phyloP scores from a whole-genome alignment of 1,140 invertebrate genomes.

The Tigriopus japonicus region DNA sequence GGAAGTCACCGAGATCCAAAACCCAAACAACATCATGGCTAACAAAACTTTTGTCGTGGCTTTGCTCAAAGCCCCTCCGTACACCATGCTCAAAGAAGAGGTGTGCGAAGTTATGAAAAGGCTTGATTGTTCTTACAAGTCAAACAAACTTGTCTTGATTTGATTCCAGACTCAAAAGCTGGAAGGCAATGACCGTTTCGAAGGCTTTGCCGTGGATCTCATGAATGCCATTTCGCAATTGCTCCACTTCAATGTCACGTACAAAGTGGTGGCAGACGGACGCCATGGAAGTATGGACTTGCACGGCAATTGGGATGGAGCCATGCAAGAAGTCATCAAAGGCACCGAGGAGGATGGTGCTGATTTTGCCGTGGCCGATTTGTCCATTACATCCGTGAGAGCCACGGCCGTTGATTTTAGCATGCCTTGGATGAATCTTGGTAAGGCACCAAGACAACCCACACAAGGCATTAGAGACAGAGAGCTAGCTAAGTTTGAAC shows the following conservation, averaged over 20 bases:
- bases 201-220: slow-evolving; percentile 68
- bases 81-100: slow-evolving; percentile 6
- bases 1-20: slow-evolving; percentile 55
- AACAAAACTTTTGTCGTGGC: slow-evolving; percentile 53
- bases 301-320: slow-evolving; percentile 61
- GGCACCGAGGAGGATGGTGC: slow-evolving; percentile 28
- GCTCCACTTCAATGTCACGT: slow-evolving; percentile 66
- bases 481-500: too few species aligned
- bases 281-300: slow-evolving; percentile 46
- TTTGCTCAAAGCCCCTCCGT: not conserved
- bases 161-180: slow-evolving; percentile 37
- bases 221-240: slow-evolving; percentile 66
- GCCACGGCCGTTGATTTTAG: slow-evolving; percentile 81
- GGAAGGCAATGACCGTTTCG: slow-evolving; percentile 67
- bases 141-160: not conserved
- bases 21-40: slow-evolving; percentile 54
- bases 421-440: slow-evolving; percentile 88
- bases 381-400: slow-evolving; percentile 80
- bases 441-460: too few species aligned
- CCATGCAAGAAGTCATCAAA: slow-evolving; percentile 51
- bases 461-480: too few species aligned
- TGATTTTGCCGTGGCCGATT: slow-evolving; percentile 74
- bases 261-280: slow-evolving; percentile 50
- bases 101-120: not conserved
- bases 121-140: too few species aligned